Evolutionary conservation across 2,113 vertebrate species (phyloP).

Genomic region (Plecotus auritus): DNA sequence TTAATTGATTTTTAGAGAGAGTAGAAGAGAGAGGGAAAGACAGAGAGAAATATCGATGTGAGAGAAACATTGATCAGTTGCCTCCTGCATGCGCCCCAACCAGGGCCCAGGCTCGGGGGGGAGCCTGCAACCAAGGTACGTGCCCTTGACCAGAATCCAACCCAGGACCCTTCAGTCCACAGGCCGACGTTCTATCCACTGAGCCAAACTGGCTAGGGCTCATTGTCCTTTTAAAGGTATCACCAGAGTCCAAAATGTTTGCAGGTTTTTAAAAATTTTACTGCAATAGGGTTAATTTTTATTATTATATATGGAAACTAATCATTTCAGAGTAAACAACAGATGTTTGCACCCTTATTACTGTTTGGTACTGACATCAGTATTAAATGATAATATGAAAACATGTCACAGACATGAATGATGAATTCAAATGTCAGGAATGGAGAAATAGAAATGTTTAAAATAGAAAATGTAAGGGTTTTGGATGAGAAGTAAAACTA

Average conservation of each 20-base stretch:
- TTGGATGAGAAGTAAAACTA: conserved; percentile 38
- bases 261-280: conserved; percentile 46
- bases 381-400: conserved; percentile 83
- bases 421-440: conserved; percentile 79
- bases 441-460: conserved; percentile 68
- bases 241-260: conserved; percentile 70
- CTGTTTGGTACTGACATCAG: conserved; percentile 75
- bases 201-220: neutral
- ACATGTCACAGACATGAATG: conserved; percentile 81
- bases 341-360: conserved; percentile 83
- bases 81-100: neutral
- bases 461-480: conserved; percentile 69
- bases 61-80: neutral
- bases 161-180: too few species aligned
- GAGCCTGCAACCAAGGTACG: neutral
- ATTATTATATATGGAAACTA: conserved; percentile 78
- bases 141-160: too few species aligned
- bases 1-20: too few species aligned
- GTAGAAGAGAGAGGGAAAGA: neutral
- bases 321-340: conserved; percentile 83
- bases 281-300: conserved; percentile 67
- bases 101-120: too few species aligned
- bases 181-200: neutral
- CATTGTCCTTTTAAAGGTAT: conserved; percentile 63
- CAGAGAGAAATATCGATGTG: neutral